phyloP scores from a whole-genome alignment of 2,888 invertebrate species.

The Diachrysia chrysitis region DNA sequence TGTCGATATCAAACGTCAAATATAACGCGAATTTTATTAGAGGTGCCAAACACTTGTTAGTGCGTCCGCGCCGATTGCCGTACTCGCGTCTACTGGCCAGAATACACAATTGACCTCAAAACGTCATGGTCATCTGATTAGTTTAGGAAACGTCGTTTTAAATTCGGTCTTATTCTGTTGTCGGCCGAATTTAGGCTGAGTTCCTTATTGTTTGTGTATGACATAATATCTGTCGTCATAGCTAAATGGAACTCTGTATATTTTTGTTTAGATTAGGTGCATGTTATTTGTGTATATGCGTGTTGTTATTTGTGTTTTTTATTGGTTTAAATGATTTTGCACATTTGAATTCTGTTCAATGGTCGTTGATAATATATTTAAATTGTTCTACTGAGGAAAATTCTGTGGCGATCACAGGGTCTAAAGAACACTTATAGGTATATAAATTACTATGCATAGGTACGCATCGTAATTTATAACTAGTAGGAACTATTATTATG shows the following conservation, averaged over 20 bases:
- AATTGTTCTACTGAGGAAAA: no score
- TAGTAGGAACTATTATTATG: no score
- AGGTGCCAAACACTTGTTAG: conserved; percentile 22
- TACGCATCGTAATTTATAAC: no score
- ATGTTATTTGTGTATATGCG: no score
- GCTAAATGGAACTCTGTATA: not conserved
- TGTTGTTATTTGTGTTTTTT: no score
- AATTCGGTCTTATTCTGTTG: conserved; percentile 9
- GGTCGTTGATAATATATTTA: no score
- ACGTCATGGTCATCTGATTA: conserved; percentile 10
- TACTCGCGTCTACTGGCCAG: not conserved
- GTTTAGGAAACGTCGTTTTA: conserved; percentile 5
- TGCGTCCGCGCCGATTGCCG: conserved; percentile 20
- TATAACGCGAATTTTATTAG: conserved; percentile 10
- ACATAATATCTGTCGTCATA: no score
- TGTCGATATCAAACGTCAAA: not conserved
- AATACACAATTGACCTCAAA: conserved; percentile 2
- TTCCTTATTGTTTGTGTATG: not conserved
- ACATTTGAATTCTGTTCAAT: no score
- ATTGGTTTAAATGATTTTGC: no score
- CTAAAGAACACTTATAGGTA: no score
- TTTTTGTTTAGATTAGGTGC: not conserved
- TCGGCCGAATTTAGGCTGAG: conserved; percentile 14
- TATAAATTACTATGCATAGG: not conserved
- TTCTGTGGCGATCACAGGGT: no score